Base-by-base conservation (phyloP, 2,113 vertebrate species). In the Agelaius tricolor region DNA sequence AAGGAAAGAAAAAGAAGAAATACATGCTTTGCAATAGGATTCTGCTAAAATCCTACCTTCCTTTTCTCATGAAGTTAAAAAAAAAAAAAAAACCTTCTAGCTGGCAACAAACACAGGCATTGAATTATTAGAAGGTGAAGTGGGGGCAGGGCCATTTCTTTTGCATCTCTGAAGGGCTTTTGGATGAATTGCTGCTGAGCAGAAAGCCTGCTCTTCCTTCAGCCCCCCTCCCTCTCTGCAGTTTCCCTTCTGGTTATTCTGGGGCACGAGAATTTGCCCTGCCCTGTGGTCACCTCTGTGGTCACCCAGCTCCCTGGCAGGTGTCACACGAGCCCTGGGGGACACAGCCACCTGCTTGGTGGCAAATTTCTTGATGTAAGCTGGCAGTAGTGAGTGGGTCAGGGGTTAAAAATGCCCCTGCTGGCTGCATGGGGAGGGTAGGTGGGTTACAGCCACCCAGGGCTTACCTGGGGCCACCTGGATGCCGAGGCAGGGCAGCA, bases 1-100 rank as follows among this genome's bases (percentile, higher is more conserved):
- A 46, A 59, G 39, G 66, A 68, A 94, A 93, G 58, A 65, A 87
- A 90, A 89, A 91, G 65, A 91, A 96, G 87, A 73, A 95, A 94
- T 89, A n/a, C 9, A 67, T 0, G 2, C 47, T 82, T 93, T 82
- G 68, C 87, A 75, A 30, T 33, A 63, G 80, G 80, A 95, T 90
- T 93, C 83, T 66, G 75, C 54, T 87, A 74, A 95, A 96, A 83
- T 63, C 33, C 57, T 85, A 87, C 71, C 83, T 95, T 93, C 80
- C 41, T 95, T 91, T 94, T 87, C 75, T 95, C 76, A 43, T 7
- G 6, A 87, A 69, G 35, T 39, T 20, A 52, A 75, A 72, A 90
- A 55, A 52, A 75, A 90, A 55, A 52, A 75, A 72, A 90, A 55
- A 66, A 68, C 6, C 11, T 80, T 37, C 43, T 88, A 46, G 44